Conservation (phyloP, 1,140 invertebrate species). For the Tachypleus tridentatus region DNA sequence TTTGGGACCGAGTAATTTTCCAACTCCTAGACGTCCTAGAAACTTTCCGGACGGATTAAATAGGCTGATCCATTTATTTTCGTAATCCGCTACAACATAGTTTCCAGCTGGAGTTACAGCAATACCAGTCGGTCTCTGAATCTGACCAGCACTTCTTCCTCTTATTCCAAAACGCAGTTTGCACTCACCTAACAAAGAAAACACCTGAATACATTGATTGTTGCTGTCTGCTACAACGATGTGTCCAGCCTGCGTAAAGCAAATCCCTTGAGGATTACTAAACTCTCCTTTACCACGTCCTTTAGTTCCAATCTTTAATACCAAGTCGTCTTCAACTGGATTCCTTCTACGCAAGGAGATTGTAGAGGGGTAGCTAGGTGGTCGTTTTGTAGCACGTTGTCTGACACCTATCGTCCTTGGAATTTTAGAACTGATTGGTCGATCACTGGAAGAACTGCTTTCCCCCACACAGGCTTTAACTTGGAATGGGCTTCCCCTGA, state of each 20-base stretch:
- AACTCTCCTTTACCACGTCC: conserved; percentile 45
- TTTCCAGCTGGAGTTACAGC: conserved; percentile 40
- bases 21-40: conserved; percentile 41
- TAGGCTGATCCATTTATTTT: conserved; percentile 46
- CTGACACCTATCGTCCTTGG: conserved; percentile 22
- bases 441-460: conserved; percentile 26
- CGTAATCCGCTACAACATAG: conserved; percentile 46
- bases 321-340: conserved; percentile 39
- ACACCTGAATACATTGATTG: conserved; percentile 43
- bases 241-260: conserved; percentile 32
- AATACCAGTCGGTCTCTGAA: conserved; percentile 41
- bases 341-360: conserved; percentile 36
- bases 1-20: conserved; percentile 38
- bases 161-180: conserved; percentile 13
- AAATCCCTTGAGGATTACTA: conserved; percentile 45
- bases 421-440: conserved; percentile 24
- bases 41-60: conserved; percentile 42
- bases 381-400: conserved; percentile 34
- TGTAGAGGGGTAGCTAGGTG: conserved; percentile 34
- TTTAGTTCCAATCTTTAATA: conserved; percentile 31
- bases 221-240: conserved; percentile 46
- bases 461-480: conserved; percentile 22
- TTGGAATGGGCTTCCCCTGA: conserved; percentile 39
- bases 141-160: conserved; percentile 16
- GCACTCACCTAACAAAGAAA: conserved; percentile 29